Evolutionary conservation across 2,888 invertebrate genomes (phyloP), one percentile per base, ranked within the genome.

Genomic region (Lepetodrilus schrolli): DNA sequence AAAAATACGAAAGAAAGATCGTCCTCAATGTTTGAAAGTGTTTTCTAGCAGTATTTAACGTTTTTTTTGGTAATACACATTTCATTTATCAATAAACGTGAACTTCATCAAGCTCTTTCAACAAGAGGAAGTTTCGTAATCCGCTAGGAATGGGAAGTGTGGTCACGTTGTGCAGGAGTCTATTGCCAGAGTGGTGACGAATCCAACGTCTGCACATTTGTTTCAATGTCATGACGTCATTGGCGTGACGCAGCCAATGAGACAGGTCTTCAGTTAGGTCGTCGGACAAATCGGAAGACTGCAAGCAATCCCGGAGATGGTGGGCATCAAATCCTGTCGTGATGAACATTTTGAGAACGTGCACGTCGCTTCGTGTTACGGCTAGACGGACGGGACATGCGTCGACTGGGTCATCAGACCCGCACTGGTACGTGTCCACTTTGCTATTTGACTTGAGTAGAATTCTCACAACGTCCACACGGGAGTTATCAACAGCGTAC

Each of bases 131-230:
- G 66, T 87, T 84, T 58, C 74, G 80, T 65, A 89, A 77, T 4
- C 82, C 76, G 34, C 83, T 77, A 4, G 89, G 89, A 3, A 88
- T 51, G 2, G 86, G 86, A 5, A 88, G 78, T 10, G 80, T 66
- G 17, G 78, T 73, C 0, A 85, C 74, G 49, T 85, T 78, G 43
- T 80, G 83, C 47, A 82, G 82, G 23, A 87, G 79, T 8, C 78
- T 74, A 7, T 75, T 49, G 4, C 87, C 87, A 21, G 87, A 77
- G 74, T 86, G 82, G 68, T 87, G 86, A 5, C 88, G 77, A 5
- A 89, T 83, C 83, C 83, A 84, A 70, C 84, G 82, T 20, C 89
- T 79, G 73, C 89, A 88, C 3, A 86, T 72, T 68, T 87, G 87
- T 47, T 84, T 83, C 37, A 89, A 78, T 20, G 85, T 82, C 73